phyloP scores from a whole-genome alignment of 2,113 vertebrate species.

The Lycaon pictus region DNA sequence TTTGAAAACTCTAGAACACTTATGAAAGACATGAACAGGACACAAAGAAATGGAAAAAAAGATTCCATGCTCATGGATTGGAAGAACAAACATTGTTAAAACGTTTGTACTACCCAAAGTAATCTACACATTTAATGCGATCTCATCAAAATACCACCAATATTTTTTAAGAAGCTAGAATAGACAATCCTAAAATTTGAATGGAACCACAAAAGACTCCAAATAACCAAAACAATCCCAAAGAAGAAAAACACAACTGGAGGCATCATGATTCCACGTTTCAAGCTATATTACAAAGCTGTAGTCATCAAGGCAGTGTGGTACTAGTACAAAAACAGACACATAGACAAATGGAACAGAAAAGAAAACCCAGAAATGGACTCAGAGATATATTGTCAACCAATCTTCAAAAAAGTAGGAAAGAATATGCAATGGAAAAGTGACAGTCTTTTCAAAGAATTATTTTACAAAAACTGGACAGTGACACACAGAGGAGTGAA shows the following conservation, averaged over 20 bases:
- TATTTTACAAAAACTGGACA: neutral
- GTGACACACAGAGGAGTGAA: neutral
- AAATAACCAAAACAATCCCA: neutral
- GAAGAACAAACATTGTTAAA: neutral
- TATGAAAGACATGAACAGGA: neutral
- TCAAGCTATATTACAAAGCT: neutral
- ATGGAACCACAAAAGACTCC: neutral
- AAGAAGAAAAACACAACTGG: neutral
- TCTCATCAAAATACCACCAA: neutral
- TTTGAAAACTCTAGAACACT: neutral
- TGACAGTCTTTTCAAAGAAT: neutral
- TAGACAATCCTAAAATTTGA: neutral
- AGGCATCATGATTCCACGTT: neutral
- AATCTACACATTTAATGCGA: neutral
- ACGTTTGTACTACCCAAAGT: neutral
- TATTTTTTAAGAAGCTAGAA: neutral
- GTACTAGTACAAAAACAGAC: neutral
- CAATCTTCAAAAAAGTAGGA: neutral
- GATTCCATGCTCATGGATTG: accelerated
- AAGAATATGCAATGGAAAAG: neutral
- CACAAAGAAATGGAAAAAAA: neutral
- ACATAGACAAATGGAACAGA: neutral
- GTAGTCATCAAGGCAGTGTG: neutral
- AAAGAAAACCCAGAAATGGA: neutral
- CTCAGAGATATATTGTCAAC: neutral